Evolutionary conservation across 2,113 vertebrate species (phyloP), one percentile per base, ranked within the genome.

Genomic region (Plecotus auritus): DNA sequence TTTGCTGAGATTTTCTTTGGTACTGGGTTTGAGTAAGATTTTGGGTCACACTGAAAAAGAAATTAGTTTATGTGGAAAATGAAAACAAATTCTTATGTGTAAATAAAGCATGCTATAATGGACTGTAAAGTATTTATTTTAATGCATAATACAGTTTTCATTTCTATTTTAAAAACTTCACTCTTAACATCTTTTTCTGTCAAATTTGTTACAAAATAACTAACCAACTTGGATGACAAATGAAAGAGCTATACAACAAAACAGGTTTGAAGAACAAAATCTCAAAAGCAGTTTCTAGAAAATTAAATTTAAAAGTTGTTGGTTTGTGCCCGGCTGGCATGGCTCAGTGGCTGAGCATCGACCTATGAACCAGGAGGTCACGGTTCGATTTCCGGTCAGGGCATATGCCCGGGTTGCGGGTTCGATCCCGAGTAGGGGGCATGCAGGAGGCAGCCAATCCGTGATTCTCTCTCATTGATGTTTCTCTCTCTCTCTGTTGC

Each of bases 241-340:
- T 85, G 82, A 94, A 85, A 49, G 22, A 92, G 4, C 40, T 20
- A 93, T 8, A 76, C n/a, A 88, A 94, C 64, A 61, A 83, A 93
- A 47, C 47, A 85, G 13, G 12, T 78, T 77, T 86, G 28, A 86
- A 94, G 94, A 37, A 42, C 40, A 85, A 97, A 95, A 82, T 66
- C 26, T 86, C 74, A 92, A 94, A 90, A 90, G 66, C 0, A n/a
- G 7, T 45, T 84, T 73, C 54, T 87, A 90, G 35, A 85, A 92
- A 93, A 85, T 83, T 82, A 77, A 92, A 81, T 42, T 83, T 61
- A 30, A 88, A 91, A 91, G 67, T 35, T 35, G 66, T 67, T 67
- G 23, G n/a, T 32, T 49, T 64, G 10, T 30, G 61, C 61, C 28
- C 28, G 12, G 28, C 11, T 30, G 61, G 28, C 5, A 13, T 64